These are phyloP conservation scores for Holocentrus rufus DNA, from an alignment of 2,797 vertebrate species.

Conservation along the genomic window DNA sequence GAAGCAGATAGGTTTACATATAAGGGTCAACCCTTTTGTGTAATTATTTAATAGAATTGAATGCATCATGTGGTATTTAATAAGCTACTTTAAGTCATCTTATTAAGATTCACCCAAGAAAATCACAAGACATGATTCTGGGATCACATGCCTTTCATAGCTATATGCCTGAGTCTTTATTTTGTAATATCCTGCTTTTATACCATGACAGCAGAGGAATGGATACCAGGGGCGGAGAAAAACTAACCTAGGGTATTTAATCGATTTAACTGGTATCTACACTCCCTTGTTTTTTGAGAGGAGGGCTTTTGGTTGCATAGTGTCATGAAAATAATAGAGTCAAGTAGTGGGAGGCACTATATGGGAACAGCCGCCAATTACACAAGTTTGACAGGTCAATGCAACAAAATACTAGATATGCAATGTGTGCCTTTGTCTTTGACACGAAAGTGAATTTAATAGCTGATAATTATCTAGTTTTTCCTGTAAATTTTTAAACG, in stretches of 20 bases:
- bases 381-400: neutral
- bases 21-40: neutral
- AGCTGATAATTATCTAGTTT: too few species aligned
- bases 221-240: too few species aligned
- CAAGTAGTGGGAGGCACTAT: neutral
- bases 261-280: neutral
- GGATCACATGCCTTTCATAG: slow-evolving; percentile 1
- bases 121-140: neutral
- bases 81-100: neutral
- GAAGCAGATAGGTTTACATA: slow-evolving; percentile 51
- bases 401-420: neutral
- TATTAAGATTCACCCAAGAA: neutral
- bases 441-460: neutral
- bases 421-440: neutral
- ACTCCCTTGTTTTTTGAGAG: neutral
- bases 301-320: neutral
- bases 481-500: too few species aligned
- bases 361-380: neutral
- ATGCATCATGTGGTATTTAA: neutral
- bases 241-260: too few species aligned
- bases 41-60: neutral
- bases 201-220: neutral
- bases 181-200: neutral
- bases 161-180: neutral
- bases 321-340: neutral